These are phyloP conservation scores for Dicrurus megarhynchus DNA, from an alignment of 2,113 vertebrate genomes.

Conservation along the genomic window DNA sequence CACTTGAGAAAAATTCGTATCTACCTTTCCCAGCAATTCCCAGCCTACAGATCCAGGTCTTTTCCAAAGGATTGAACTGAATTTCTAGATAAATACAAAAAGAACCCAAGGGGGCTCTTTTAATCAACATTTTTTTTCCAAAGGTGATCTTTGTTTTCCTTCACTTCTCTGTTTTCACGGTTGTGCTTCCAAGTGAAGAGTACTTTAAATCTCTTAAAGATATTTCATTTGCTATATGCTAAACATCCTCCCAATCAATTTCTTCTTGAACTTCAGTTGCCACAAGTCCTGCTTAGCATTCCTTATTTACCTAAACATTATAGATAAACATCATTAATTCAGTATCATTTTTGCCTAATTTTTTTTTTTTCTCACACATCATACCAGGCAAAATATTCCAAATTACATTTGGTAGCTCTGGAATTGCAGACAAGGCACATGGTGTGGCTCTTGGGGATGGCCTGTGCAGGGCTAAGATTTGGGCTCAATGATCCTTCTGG, in stretches of 20 bases:
- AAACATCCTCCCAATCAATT: not conserved
- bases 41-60: not conserved
- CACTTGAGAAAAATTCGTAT: not conserved
- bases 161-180: not conserved
- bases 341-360: not conserved
- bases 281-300: not conserved
- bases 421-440: not conserved
- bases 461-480: not conserved
- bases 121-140: rapidly evolving
- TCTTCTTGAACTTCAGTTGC: not conserved
- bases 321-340: not conserved
- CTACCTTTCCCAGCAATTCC: not conserved
- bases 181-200: not conserved
- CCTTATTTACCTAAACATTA: not conserved
- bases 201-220: not conserved
- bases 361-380: not conserved
- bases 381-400: not conserved
- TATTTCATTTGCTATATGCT: not conserved
- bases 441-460: not conserved
- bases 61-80: not conserved
- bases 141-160: not conserved
- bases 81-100: not conserved
- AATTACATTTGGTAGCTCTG: not conserved
- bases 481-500: not conserved
- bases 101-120: rapidly evolving